Conservation (phyloP, 1,140 invertebrate species). For the Bombus sibiricus region DNA sequence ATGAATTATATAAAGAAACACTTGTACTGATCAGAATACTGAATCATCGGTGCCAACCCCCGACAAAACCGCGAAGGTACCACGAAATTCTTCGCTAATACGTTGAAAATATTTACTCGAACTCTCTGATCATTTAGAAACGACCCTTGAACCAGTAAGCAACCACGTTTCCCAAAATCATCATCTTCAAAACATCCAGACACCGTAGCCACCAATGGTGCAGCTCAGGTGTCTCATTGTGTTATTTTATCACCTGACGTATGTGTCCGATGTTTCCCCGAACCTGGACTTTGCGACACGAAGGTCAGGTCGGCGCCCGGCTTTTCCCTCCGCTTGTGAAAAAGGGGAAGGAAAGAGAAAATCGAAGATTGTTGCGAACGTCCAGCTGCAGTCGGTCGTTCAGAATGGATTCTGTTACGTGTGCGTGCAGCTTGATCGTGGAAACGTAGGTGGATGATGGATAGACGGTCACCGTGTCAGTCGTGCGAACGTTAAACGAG, state of each 20-base stretch:
- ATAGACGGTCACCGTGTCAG: slow-evolving; percentile 77
- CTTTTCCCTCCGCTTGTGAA: slow-evolving; percentile 14
- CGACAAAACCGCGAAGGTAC: too few relatives aligned
- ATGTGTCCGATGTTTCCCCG: slow-evolving; percentile 14
- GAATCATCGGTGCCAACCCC: too few relatives aligned
- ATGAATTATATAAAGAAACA: too few relatives aligned
- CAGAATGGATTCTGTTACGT: slow-evolving; percentile 34
- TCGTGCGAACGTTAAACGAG: slow-evolving; percentile 70
- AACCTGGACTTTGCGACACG: not conserved
- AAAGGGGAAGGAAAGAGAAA: not conserved
- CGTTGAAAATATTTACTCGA: too few relatives aligned
- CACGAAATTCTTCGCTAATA: too few relatives aligned
- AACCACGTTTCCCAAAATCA: not conserved
- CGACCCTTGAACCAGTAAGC: not conserved
- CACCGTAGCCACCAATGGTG: not conserved
- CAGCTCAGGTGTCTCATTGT: slow-evolving; percentile 58
- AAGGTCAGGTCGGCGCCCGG: slow-evolving; percentile 52
- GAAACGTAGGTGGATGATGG: slow-evolving; percentile 80
- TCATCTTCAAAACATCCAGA: not conserved
- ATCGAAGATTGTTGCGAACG: not conserved
- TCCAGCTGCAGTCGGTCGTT: slow-evolving; percentile 72
- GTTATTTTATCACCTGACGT: slow-evolving; percentile 64
- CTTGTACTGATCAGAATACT: too few relatives aligned
- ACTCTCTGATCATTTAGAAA: too few relatives aligned
- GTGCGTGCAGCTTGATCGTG: not conserved